These are phyloP conservation scores for Scalopus aquaticus DNA, from an alignment of 2,113 vertebrate species.

Conservation along the genomic window DNA sequence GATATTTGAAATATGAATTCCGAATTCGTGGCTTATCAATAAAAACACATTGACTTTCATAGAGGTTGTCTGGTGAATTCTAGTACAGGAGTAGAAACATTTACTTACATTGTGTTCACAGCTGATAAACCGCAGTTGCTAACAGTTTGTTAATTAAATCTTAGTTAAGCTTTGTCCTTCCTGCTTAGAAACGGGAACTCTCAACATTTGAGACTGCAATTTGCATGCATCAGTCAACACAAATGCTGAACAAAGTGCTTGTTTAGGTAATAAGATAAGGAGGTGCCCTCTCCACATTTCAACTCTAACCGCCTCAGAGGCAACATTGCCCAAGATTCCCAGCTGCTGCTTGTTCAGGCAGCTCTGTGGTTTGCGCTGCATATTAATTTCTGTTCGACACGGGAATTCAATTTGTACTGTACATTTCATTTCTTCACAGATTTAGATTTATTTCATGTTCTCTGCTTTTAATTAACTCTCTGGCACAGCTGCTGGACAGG, in stretches of 20 bases:
- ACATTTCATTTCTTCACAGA: constrained; percentile 94
- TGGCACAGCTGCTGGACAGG: constrained; percentile 90
- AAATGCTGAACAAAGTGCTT: constrained; percentile 74
- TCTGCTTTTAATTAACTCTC: constrained; percentile 97
- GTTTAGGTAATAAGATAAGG: constrained; percentile 83
- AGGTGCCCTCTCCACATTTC: constrained; percentile 76
- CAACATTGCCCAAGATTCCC: constrained; percentile 82
- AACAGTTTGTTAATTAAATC: constrained; percentile 85
- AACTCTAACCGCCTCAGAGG: constrained; percentile 75
- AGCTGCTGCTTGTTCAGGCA: constrained; percentile 85
- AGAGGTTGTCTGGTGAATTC: constrained; percentile 71
- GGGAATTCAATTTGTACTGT: constrained; percentile 95
- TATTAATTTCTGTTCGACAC: constrained; percentile 90
- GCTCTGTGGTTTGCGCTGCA: constrained; percentile 86
- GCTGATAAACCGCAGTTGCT: constrained; percentile 83
- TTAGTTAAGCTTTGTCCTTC: constrained; percentile 85
- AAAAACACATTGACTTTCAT: constrained; percentile 82
- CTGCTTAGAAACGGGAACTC: constrained; percentile 78
- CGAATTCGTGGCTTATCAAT: constrained; percentile 81
- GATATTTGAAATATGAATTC: constrained; percentile 77
- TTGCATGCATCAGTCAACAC: constrained; percentile 80
- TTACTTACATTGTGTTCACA: constrained; percentile 80
- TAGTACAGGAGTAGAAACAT: constrained; percentile 78
- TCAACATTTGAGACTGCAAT: constrained; percentile 78
- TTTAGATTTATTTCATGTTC: constrained; percentile 97